These are phyloP conservation scores for Catharus ustulatus DNA, from an alignment of 2,797 vertebrate genomes.

Conservation along the genomic window DNA sequence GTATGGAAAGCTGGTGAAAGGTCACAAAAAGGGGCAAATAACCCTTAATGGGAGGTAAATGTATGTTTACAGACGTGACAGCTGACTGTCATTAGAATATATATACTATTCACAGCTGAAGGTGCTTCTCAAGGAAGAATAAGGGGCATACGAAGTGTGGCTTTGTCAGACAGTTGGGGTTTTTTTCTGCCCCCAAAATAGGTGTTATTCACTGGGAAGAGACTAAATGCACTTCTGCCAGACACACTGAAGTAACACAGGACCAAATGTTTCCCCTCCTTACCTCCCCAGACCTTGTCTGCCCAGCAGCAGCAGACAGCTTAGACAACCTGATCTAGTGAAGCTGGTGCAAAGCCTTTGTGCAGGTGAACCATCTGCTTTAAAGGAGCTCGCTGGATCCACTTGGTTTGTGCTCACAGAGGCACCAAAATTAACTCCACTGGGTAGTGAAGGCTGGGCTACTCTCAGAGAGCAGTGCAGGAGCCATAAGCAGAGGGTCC, in stretches of 20 bases:
- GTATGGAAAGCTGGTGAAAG: conserved; percentile 74
- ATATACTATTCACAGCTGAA: conserved; percentile 63
- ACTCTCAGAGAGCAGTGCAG: neutral
- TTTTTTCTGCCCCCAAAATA: neutral
- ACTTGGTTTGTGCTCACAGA: neutral
- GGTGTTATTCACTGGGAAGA: neutral
- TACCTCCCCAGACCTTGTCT: neutral
- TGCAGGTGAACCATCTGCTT: neutral
- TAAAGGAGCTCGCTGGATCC: neutral
- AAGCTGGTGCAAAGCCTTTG: neutral
- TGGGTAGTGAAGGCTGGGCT: neutral
- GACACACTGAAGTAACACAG: neutral
- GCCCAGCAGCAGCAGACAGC: neutral
- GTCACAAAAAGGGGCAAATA: conserved; percentile 74
- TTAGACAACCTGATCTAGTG: neutral
- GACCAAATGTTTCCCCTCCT: neutral
- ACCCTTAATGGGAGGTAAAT: conserved; percentile 77
- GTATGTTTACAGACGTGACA: conserved; percentile 80
- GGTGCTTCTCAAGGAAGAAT: conserved; percentile 58
- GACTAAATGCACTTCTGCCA: neutral
- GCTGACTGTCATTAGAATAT: conserved; percentile 77
- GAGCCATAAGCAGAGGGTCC: neutral
- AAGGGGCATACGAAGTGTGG: conserved; percentile 51
- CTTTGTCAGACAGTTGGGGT: neutral
- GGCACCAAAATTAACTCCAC: neutral